phyloP scores from a whole-genome alignment of 2,888 invertebrate species.

The Chirona hameri region DNA sequence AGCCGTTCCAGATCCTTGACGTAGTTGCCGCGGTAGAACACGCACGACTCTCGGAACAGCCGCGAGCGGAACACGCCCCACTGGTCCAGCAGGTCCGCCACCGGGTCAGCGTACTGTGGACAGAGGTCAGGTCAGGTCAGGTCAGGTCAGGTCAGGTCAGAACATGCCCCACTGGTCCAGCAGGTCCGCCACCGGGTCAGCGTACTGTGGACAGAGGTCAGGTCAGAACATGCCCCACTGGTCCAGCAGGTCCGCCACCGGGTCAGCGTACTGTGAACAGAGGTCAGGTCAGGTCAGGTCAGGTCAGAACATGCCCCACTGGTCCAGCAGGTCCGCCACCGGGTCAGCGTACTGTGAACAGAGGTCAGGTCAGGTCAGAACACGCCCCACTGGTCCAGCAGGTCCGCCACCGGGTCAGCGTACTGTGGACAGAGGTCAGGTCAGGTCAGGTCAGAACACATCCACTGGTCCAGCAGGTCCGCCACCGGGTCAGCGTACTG shows the following conservation, averaged over 20 bases:
- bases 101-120: conserved; percentile 92
- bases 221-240: conserved; percentile 77
- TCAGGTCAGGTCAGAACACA: too few species aligned
- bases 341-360: too few species aligned
- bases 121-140: conserved; percentile 22
- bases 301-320: too few species aligned
- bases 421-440: too few species aligned
- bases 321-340: too few species aligned
- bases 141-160: too few species aligned
- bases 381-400: too few species aligned
- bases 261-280: conserved; percentile 85
- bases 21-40: conserved; percentile 99
- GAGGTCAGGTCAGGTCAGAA: too few species aligned
- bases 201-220: too few species aligned
- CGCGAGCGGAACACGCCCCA: conserved; percentile 95
- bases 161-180: too few species aligned
- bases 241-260: conserved; percentile 96
- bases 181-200: too few species aligned
- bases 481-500: conserved; percentile 99
- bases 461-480: conserved; percentile 94
- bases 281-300: conserved; percentile 2
- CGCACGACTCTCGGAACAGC: conserved; percentile 98
- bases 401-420: too few species aligned
- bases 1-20: conserved; percentile 94
- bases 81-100: conserved; percentile 95